These are phyloP conservation scores for Hydropotes inermis DNA, from an alignment of 2,113 vertebrate species.

Conservation along the genomic window DNA sequence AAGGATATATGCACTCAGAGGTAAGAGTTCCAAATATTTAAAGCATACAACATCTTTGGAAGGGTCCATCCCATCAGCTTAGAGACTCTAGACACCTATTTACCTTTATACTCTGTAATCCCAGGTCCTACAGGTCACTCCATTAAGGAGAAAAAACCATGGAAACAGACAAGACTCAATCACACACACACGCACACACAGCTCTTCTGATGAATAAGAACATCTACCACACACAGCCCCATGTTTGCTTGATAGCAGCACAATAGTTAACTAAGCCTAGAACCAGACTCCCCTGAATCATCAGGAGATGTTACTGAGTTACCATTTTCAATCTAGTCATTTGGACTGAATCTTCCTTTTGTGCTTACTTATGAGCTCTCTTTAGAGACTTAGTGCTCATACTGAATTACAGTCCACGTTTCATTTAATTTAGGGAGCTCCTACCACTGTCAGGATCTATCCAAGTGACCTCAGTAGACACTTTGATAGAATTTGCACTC, in stretches of 20 bases:
- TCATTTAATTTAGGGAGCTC: constrained; percentile 38
- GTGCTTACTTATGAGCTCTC: not conserved
- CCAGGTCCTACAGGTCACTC: not conserved
- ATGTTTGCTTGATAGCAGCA: constrained; percentile 28
- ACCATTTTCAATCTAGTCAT: constrained; percentile 32
- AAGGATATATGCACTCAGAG: not conserved
- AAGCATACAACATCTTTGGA: not conserved
- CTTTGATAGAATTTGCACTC: constrained; percentile 59
- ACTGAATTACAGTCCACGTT: constrained; percentile 34
- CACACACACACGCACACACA: not conserved
- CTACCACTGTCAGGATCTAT: constrained; percentile 15
- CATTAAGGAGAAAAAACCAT: not conserved
- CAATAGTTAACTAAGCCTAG: constrained; percentile 14
- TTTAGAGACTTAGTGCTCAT: not conserved
- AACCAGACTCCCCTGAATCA: constrained; percentile 26
- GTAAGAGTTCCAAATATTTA: constrained; percentile 13
- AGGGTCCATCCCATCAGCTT: not conserved
- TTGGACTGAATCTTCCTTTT: constrained; percentile 13
- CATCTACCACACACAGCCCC: not conserved
- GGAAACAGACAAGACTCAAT: not conserved
- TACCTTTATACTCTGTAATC: not conserved
- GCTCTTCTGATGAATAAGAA: not conserved
- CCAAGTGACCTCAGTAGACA: constrained; percentile 60
- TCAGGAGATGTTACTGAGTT: not conserved
- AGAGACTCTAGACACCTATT: not conserved